A percentile compares a stretch with the other conserved stretches of the same genome.
phyloP scores from a whole-genome alignment of 2,797 vertebrate species.

The Acanthurus lineatus region DNA sequence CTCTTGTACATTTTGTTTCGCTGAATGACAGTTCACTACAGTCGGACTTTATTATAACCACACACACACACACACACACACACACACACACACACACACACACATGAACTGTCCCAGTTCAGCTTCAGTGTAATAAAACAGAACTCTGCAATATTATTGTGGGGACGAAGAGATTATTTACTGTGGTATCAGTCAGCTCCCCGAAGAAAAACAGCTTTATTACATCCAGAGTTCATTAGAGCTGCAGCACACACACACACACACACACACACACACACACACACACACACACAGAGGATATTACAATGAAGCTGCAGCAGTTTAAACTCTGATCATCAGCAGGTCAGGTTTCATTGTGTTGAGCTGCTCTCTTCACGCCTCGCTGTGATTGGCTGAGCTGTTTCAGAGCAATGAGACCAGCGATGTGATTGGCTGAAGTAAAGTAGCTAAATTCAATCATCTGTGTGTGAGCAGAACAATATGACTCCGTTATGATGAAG shows the following conservation, averaged over 20 bases:
- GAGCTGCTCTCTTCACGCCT: no score
- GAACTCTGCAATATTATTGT: slow-evolving; percentile 30
- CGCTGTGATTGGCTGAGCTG: no score
- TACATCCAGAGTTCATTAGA: slow-evolving; percentile 48
- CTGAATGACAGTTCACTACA: background rate
- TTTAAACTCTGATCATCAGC: no score
- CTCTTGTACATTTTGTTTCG: background rate
- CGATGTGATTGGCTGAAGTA: no score
- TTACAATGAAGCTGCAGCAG: no score
- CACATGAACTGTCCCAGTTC: background rate
- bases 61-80: slow-evolving; percentile 4
- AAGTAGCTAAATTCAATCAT: no score
- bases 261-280: slow-evolving; percentile 3
- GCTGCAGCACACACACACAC: background rate
- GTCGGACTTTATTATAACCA: background rate
- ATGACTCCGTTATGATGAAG: no score
- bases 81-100: slow-evolving; percentile 11
- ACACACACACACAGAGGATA: background rate
- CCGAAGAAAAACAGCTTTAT: slow-evolving; percentile 28
- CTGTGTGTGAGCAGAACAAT: no score
- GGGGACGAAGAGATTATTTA: slow-evolving; percentile 25
- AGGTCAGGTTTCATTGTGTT: no score
- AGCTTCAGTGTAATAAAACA: slow-evolving; percentile 15
- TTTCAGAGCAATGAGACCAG: no score
- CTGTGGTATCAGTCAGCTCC: slow-evolving; percentile 24